Evolutionary conservation across 1,140 invertebrate species (phyloP).

Genomic region (Thaumetopoea pityocampa): DNA sequence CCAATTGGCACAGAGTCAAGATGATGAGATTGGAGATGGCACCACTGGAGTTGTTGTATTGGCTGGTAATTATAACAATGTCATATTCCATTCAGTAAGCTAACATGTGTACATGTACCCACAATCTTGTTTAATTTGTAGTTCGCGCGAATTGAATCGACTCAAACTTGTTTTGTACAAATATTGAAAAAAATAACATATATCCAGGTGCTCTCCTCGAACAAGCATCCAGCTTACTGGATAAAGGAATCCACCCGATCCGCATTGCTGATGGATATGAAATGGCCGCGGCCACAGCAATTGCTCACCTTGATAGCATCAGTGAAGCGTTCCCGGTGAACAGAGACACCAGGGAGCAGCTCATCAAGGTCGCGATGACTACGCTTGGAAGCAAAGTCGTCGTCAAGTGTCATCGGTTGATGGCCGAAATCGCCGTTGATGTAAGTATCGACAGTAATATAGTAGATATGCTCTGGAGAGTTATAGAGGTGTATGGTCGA

Average conservation of each 20-base stretch:
- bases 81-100: no score
- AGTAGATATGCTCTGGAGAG: neutral
- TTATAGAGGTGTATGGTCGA: neutral
- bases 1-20: conserved; percentile 98
- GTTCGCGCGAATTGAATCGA: no score
- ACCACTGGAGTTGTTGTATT: conserved; percentile 98
- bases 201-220: conserved; percentile 91
- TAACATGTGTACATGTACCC: no score
- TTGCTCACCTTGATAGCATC: conserved; percentile 92
- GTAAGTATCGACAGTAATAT: conserved; percentile 54
- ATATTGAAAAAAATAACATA: neutral
- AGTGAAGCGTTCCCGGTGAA: conserved; percentile 93
- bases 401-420: conserved; percentile 93
- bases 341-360: conserved; percentile 88
- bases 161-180: neutral
- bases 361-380: conserved; percentile 98
- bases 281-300: conserved; percentile 93
- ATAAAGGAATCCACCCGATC: conserved; percentile 99
- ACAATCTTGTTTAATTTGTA: no score
- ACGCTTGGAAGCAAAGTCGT: conserved; percentile 99
- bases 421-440: conserved; percentile 99
- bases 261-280: conserved; percentile 99
- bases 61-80: conserved; percentile 71
- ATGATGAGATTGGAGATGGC: conserved; percentile 99
- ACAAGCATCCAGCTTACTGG: conserved; percentile 94